Evolutionary conservation across 2,888 invertebrate genomes (phyloP), one percentile per base, ranked within the genome.

Genomic region (Keiferia lycopersicella): DNA sequence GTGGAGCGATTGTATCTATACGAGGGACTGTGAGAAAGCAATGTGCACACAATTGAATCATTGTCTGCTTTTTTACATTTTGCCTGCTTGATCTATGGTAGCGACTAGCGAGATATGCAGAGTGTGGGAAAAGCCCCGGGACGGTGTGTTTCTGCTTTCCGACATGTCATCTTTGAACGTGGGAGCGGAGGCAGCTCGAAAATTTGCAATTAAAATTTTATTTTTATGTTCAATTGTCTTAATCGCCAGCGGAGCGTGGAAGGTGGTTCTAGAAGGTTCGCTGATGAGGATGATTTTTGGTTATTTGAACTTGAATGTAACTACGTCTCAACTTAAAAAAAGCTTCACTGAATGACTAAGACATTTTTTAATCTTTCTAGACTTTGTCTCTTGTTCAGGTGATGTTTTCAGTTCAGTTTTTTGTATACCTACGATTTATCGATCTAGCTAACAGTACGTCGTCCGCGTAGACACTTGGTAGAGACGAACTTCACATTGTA

Each of bases 11-110:
- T 81, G 85, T 79, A 89, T 88, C 87, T 82, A 73, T 75, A 77
- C 77, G 79, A 34, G 79, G 78, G 80, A 82, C 83, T 91, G 91
- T 91, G 91, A 91, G 91, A 91, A 91, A 87, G 86, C 84, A 76
- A 78, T 86, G 87, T 86, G 84, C 84, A 85, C 87, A 91, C 91
- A 91, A 91, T 91, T 84, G 89, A 80, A 87, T 87, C 90, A 91
- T 91, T 91, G 91, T 91, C 86, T 89, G 77, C 81, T 84, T 90
- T 88, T 88, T 91, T 87, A 84, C 81, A 83, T 84, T 86, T 83
- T 82, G 79, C 83, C 83, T 30, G 78, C 81, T 89, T 90, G 91
- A 91, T 91, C 87, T 91, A 91, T 89, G 90, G 85, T 76, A 84
- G 77, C 82, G 79, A 89, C 90, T 76, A 84, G 77, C 82, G 79